Percentiles rank a stretch among this genome's conserved stretches.
phyloP scores from a whole-genome alignment of 2,113 vertebrate genomes.

The Marcusenius ussheri region DNA sequence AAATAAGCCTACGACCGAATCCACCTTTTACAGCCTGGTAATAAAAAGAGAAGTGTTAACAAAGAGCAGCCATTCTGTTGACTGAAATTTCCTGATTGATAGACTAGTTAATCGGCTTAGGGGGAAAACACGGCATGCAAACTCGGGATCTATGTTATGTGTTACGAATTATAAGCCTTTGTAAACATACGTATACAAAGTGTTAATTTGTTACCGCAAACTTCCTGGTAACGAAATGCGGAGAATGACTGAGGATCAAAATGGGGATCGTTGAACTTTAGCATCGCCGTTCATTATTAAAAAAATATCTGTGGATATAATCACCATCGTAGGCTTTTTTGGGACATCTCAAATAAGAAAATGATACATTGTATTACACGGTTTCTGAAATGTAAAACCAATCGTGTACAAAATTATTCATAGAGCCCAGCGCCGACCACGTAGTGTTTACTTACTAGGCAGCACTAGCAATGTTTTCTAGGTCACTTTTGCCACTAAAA shows the following conservation, averaged over 20 bases:
- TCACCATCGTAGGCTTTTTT: neutral
- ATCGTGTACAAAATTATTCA: neutral
- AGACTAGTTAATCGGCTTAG: neutral
- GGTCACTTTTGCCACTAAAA: neutral
- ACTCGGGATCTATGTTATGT: neutral
- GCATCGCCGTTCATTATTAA: neutral
- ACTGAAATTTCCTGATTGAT: slow-evolving; percentile 1
- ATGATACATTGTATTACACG: neutral
- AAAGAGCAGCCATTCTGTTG: slow-evolving; percentile 10
- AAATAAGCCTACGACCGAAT: neutral
- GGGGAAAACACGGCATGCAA: neutral
- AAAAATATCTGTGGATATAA: neutral
- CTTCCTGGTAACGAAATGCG: neutral
- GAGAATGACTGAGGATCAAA: neutral
- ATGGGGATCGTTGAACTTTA: neutral
- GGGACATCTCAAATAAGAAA: neutral
- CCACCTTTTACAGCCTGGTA: neutral
- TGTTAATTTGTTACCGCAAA: neutral
- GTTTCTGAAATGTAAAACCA: neutral
- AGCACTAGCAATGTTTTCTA: neutral
- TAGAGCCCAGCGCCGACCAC: neutral
- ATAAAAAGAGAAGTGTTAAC: neutral
- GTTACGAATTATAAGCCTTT: neutral
- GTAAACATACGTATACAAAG: neutral
- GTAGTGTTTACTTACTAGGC: neutral